Base-by-base conservation (phyloP, 2,113 vertebrate genomes). In the Henicopernis longicauda region DNA sequence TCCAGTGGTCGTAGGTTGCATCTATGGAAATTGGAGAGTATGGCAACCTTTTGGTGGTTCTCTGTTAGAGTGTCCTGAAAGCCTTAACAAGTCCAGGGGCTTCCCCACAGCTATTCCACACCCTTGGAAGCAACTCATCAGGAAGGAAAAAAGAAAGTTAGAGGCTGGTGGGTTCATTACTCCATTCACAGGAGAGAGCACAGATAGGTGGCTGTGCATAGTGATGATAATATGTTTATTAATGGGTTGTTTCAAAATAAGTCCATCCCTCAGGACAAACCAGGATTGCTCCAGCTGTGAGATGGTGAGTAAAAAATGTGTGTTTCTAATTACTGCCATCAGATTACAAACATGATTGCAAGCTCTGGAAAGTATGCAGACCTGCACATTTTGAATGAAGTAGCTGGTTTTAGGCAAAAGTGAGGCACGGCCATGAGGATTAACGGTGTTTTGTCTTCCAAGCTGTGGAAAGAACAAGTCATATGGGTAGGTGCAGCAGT, bases 1-100 rank as follows among this genome's bases (percentile, higher is more conserved):
- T 87, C 38, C n/a, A 49, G 0, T n/a, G 34, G 8, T 29, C 0
- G 0, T 25, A 72, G 7, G 10, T 7, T 88, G 18, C 1, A 0
- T 27, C 58, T 86, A 25, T 79, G 31, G 67, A 61, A 86, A 69
- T 34, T 5, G 14, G 16, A 67, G 8, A 31, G 3, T 31, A 42
- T 11, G 10, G 9, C 20, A 59, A 21, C 38, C 14, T 77, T 40
- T 42, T 40, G 32, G 13, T 63, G 29, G 63, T 23, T 38, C 38
- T 45, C 49, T 80, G 5, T 38, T 61, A 40, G 19, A 42, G 22
- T 44, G 6, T 58, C 4, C 44, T 15, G 10, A 85, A 89, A 83
- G 15, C 2, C 15, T 79, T 85, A 49, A 44, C 22, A 42, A 44
- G 14, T 12, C 13, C 12, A 54, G 8, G 10, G 10, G 8, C 7